These are phyloP conservation scores for Enteromius mattozi DNA, from an alignment of 2,797 vertebrate species.

Conservation along the genomic window DNA sequence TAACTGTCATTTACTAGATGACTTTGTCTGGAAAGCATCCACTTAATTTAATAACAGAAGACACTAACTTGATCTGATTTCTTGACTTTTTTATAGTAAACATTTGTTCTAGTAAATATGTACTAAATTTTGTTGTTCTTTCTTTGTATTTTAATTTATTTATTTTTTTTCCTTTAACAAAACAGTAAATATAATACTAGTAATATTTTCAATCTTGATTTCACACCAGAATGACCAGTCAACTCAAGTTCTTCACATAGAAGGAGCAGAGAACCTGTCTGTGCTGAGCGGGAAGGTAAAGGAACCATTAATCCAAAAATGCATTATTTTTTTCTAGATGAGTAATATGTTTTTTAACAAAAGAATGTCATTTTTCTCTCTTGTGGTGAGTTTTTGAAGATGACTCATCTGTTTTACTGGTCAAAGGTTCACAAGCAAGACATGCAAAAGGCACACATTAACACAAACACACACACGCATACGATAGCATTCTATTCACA, in stretches of 20 bases:
- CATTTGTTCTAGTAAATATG: not conserved
- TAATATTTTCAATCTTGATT: conserved; percentile 49
- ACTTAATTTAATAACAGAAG: not conserved
- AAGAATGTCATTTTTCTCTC: too few relatives aligned
- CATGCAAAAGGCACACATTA: not conserved
- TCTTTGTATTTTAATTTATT: not conserved
- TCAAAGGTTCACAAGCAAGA: not conserved
- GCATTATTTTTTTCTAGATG: not conserved
- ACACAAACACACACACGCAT: not conserved
- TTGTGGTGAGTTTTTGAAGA: not conserved
- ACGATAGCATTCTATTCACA: not conserved
- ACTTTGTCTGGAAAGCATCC: not conserved
- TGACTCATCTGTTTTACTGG: not conserved
- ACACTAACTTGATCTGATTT: not conserved
- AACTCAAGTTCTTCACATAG: conserved; percentile 86
- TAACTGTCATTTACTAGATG: not conserved
- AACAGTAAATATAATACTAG: not conserved
- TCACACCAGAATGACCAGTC: conserved; percentile 87
- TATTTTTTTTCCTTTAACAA: not conserved
- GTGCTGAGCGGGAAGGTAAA: conserved; percentile 89
- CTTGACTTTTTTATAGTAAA: not conserved
- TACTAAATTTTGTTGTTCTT: not conserved
- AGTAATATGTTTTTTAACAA: not conserved
- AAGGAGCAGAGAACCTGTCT: conserved; percentile 88
- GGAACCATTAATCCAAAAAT: conserved; percentile 16